Base-by-base conservation (phyloP, 2,113 vertebrate species). In the Salvator merianae region DNA sequence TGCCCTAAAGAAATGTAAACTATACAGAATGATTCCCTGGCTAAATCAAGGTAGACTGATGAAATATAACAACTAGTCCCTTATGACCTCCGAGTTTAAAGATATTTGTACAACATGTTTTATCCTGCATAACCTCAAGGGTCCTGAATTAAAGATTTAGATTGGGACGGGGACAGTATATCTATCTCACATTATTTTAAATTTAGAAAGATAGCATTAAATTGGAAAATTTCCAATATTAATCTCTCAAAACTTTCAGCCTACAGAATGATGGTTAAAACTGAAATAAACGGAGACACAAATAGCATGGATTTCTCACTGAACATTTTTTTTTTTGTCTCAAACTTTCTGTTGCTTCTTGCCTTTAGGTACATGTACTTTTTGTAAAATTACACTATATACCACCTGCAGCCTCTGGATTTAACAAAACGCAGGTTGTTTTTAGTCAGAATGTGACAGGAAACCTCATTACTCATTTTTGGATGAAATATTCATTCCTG, bases 51-150 rank as follows among this genome's bases (percentile, higher is more conserved):
- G 34, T 43, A 47, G 36, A 79, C 3, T 83, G 68, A 62, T 1
- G 20, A 47, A 63, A 9, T 63, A 12, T 59, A 59, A 20, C 55
- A 59, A 59, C 16, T 20, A 59, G 16, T 59, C 55, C 74, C 77
- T 84, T 5, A 28, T 88, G 74, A 87, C 66, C 85, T 62, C 84
- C 88, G 79, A 84, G 89, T 10, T 82, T 62, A 91, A 87, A 88
- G 6, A 26, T 59, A 32, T 36, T 86, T 84, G 30, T 86, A 47
- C 0, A 5, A 4, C 43, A 34, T 69, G 0, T 7, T 69, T 65
- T 47, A 85, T 86, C 86, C 79, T 76, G 79, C 0, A 7, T 91
- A 20, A 65, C 13, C 70, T 30, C 7, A 87, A 34, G 7, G 63
- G 4, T 26, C 2, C 69, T 88, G 26, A 75, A 68, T 88, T 26